Percentiles rank a stretch among this genome's conserved stretches.
These are phyloP conservation scores for Ascaphus truei DNA, from an alignment of 2,113 vertebrate genomes.

Conservation along the genomic window DNA sequence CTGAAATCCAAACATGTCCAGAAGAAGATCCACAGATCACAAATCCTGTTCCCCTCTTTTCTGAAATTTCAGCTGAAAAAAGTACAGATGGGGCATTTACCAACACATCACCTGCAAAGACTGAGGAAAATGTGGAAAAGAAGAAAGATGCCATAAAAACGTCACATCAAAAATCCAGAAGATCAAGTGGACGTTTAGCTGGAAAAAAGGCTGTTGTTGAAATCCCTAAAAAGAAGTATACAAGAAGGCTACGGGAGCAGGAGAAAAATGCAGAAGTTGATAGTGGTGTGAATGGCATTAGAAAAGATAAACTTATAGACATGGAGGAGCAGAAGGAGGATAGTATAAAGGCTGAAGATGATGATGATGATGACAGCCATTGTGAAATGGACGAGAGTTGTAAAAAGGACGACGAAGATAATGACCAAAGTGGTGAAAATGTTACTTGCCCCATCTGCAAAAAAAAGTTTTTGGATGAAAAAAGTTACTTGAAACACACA, in stretches of 20 bases:
- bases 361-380: conserved; percentile 37
- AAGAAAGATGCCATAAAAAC: conserved; percentile 55
- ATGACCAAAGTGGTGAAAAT: conserved; percentile 53
- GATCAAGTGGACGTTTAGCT: conserved; percentile 65
- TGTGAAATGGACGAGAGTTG: conserved; percentile 16
- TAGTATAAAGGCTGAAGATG: conserved; percentile 34
- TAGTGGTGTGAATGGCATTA: background rate
- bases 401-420: conserved; percentile 40
- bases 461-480: conserved; percentile 65
- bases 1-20: background rate
- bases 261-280: conserved; percentile 44
- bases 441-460: conserved; percentile 70
- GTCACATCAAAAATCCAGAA: conserved; percentile 56
- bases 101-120: conserved; percentile 25
- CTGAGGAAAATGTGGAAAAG: conserved; percentile 46
- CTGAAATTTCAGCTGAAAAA: background rate
- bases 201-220: conserved; percentile 72
- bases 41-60: background rate
- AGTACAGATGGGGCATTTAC: background rate
- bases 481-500: conserved; percentile 69
- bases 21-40: background rate
- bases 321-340: conserved; percentile 24
- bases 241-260: conserved; percentile 57
- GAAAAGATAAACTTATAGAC: background rate
- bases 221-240: conserved; percentile 69